Evolutionary conservation across 1,140 invertebrate genomes (phyloP).

Genomic region (Philopotamus ludificatus): DNA sequence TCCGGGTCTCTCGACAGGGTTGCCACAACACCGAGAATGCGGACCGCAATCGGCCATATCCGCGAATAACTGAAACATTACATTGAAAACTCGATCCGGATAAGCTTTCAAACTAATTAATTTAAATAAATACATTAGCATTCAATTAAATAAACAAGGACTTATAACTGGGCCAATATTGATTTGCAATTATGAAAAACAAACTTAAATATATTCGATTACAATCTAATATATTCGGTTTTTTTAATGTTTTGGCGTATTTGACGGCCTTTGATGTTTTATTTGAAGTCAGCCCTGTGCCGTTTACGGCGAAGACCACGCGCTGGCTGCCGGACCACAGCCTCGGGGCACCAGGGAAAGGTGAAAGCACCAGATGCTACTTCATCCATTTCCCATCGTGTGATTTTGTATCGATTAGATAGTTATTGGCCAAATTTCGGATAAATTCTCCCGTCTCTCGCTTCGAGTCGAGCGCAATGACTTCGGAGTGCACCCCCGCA

Average conservation of each 20-base stretch:
- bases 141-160: too few species aligned
- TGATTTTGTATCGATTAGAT: constrained; percentile 4
- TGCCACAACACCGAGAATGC: not conserved
- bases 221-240: too few species aligned
- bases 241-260: too few species aligned
- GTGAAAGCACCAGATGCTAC: constrained; percentile 21
- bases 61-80: too few species aligned
- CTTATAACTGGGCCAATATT: not conserved
- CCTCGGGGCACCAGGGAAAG: constrained; percentile 7
- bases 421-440: too few species aligned
- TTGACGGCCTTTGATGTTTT: too few species aligned
- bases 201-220: too few species aligned
- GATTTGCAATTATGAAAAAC: not conserved
- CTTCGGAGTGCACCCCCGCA: not conserved
- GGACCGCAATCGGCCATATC: not conserved
- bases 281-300: not conserved
- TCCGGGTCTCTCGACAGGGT: constrained; percentile 11
- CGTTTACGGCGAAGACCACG: not conserved
- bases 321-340: not conserved
- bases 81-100: not conserved
- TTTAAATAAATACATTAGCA: too few species aligned
- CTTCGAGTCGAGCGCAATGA: not conserved
- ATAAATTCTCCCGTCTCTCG: too few species aligned
- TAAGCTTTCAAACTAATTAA: not conserved
- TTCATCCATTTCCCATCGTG: not conserved